These are phyloP conservation scores for Erethizon dorsatum DNA, from an alignment of 2,797 vertebrate genomes.

Conservation along the genomic window DNA sequence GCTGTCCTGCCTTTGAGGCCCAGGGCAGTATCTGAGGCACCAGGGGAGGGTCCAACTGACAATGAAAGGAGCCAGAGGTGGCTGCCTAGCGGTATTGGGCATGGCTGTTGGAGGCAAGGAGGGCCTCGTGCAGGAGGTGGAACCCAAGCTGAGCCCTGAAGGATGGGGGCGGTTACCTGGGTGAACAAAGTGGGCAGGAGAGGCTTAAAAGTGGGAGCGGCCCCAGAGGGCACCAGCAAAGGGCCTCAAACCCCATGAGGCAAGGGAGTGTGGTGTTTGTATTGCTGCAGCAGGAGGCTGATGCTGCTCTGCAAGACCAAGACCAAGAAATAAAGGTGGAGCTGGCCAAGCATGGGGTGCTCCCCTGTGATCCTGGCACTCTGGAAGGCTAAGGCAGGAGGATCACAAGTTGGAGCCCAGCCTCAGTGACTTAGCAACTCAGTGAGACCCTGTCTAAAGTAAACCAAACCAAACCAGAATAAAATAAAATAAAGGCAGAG, in stretches of 20 bases:
- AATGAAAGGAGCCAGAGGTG: background rate
- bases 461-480: background rate
- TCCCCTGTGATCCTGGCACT: background rate
- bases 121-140: constrained; percentile 8
- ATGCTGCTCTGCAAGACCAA: too few relatives aligned
- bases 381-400: background rate
- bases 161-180: background rate
- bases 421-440: background rate
- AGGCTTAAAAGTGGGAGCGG: background rate
- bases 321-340: background rate
- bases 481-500: background rate
- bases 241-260: accelerated
- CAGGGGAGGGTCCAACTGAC: background rate
- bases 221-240: background rate
- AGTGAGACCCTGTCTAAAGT: background rate
- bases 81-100: background rate
- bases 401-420: background rate
- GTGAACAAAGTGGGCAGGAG: background rate
- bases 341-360: background rate
- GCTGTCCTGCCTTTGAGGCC: background rate
- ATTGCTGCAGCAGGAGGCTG: background rate
- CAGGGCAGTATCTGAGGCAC: background rate
- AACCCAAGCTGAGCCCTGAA: background rate
- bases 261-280: too few relatives aligned
- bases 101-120: background rate